Conservation (phyloP, 2,113 vertebrate genomes). For the Sapayoa aenigma region DNA sequence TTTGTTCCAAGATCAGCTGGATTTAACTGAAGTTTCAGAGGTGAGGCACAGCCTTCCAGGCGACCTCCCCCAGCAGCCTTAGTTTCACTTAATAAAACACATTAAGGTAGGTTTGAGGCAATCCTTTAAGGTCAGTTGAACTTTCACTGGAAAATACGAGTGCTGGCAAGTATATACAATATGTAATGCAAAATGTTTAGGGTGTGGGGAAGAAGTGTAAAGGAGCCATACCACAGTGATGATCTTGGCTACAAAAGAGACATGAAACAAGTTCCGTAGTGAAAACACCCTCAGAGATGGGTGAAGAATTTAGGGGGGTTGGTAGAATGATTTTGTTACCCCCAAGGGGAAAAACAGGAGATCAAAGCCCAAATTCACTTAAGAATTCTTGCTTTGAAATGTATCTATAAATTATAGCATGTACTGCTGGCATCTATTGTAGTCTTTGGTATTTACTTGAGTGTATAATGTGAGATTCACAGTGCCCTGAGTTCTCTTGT, state of each 20-base stretch:
- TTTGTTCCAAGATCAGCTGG: slow-evolving; percentile 18
- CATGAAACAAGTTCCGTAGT: slow-evolving; percentile 45
- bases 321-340: slow-evolving; percentile 59
- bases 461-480: background rate
- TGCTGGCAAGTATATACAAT: slow-evolving; percentile 58
- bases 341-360: slow-evolving; percentile 56
- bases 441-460: slow-evolving; percentile 49
- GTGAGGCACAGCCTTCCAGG: slow-evolving; percentile 28
- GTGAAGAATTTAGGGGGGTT: slow-evolving; percentile 46
- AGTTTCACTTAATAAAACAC: slow-evolving; percentile 50
- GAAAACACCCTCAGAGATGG: slow-evolving; percentile 46
- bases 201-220: slow-evolving; percentile 57
- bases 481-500: background rate
- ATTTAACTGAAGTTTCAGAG: slow-evolving; percentile 38
- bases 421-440: slow-evolving; percentile 50
- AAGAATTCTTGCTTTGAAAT: slow-evolving; percentile 64
- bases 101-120: slow-evolving; percentile 51
- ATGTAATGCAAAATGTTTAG: slow-evolving; percentile 62
- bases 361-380: slow-evolving; percentile 63
- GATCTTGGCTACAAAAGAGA: slow-evolving; percentile 60
- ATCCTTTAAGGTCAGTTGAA: slow-evolving; percentile 64
- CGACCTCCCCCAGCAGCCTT: background rate
- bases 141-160: slow-evolving; percentile 61
- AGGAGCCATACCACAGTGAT: slow-evolving; percentile 63
- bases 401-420: slow-evolving; percentile 59